A percentile compares a stretch with the other conserved stretches of the same genome.
These are phyloP conservation scores for Diarsia brunnea DNA, from an alignment of 2,888 invertebrate species.

Conservation along the genomic window DNA sequence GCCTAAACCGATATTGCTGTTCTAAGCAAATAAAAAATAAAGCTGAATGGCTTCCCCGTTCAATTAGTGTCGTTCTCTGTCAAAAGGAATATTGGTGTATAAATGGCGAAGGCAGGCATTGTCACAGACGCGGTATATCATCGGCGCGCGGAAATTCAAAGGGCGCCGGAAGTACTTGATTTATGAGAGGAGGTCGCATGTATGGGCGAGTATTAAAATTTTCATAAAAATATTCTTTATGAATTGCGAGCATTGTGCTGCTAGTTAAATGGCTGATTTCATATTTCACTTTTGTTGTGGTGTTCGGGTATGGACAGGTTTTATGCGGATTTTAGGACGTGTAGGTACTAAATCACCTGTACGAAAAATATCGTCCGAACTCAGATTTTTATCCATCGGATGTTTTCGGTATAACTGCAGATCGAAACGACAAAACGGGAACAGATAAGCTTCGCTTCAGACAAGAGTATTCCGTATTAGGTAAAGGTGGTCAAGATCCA, in stretches of 20 bases:
- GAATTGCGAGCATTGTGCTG: constrained; percentile 69
- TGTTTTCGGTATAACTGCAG: background rate
- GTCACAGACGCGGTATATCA: constrained; percentile 87
- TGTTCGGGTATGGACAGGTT: constrained; percentile 45
- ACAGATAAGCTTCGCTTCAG: background rate
- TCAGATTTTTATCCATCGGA: background rate
- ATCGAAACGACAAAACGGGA: rapidly evolving
- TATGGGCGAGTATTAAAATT: constrained; percentile 86
- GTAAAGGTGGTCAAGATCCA: background rate
- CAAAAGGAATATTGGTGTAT: constrained; percentile 85
- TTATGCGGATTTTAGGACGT: constrained; percentile 20
- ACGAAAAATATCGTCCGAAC: background rate
- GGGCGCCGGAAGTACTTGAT: constrained; percentile 88
- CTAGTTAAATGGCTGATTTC: constrained; percentile 61
- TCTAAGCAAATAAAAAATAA: constrained; percentile 57
- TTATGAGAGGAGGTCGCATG: constrained; percentile 84
- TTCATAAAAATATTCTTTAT: constrained; percentile 87
- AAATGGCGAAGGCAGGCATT: constrained; percentile 84
- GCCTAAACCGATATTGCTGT: constrained; percentile 23
- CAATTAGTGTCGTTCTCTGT: constrained; percentile 82
- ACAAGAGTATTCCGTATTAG: background rate
- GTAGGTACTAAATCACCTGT: constrained; percentile 13
- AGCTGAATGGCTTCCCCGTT: constrained; percentile 67
- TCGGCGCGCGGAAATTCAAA: constrained; percentile 86
- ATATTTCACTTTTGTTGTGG: constrained; percentile 53